These are phyloP conservation scores for Turdus rufiventris DNA, from an alignment of 2,113 vertebrate genomes.

Conservation along the genomic window DNA sequence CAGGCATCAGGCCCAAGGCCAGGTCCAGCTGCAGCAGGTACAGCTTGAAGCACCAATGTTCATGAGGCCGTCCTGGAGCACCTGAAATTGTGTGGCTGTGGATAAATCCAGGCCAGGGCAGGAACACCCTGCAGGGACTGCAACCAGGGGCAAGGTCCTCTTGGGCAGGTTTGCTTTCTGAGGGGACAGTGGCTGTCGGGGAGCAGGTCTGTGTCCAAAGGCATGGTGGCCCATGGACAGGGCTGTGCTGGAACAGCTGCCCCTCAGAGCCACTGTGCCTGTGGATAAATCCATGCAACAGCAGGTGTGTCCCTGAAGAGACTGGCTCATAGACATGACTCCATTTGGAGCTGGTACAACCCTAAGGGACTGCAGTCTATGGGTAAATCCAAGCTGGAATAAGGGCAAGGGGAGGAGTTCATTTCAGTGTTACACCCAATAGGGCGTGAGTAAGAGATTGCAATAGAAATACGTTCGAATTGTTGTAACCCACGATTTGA, in stretches of 20 bases:
- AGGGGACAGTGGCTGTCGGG: not conserved
- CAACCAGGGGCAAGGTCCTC: not conserved
- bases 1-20: not conserved
- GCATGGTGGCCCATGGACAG: not conserved
- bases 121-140: not conserved
- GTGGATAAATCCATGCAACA: not conserved
- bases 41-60: not conserved
- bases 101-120: not conserved
- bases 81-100: fast-evolving
- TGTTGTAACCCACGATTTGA: not conserved
- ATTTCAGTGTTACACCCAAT: fast-evolving
- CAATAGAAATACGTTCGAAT: not conserved
- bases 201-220: fast-evolving
- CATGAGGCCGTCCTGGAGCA: not conserved
- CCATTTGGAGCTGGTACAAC: not conserved
- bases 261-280: not conserved
- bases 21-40: fast-evolving
- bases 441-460: not conserved
- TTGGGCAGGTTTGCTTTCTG: not conserved
- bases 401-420: not conserved
- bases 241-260: not conserved
- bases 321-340: not conserved
- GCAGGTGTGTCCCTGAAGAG: not conserved
- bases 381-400: not conserved
- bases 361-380: not conserved